Percentiles rank a stretch among this genome's conserved stretches.
Conservation (phyloP, 2,888 invertebrate species). For the Heterodera filipjevi region DNA sequence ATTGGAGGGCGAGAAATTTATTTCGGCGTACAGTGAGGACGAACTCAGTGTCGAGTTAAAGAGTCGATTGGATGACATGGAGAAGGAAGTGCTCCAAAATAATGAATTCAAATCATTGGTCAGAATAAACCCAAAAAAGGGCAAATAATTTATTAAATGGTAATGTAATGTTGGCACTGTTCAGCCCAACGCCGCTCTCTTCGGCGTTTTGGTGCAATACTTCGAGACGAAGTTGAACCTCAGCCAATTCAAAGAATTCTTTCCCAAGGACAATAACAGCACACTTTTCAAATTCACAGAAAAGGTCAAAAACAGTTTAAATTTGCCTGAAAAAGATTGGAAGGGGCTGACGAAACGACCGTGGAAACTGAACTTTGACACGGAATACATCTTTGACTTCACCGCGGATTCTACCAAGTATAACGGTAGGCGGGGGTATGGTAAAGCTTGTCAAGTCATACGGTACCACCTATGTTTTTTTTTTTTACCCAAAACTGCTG, state of each 20-base stretch:
- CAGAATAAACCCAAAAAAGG: neutral
- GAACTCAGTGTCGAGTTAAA: neutral
- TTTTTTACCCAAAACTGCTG: too few species aligned
- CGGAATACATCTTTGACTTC: neutral
- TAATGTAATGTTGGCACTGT: neutral
- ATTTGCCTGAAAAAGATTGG: neutral
- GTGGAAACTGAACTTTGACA: slow-evolving; percentile 3
- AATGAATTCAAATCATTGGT: neutral
- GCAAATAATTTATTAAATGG: neutral
- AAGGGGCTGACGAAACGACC: neutral
- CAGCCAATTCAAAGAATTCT: neutral
- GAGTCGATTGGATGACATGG: neutral
- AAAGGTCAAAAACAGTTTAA: neutral
- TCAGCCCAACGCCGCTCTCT: neutral
- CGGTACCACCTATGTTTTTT: too few species aligned
- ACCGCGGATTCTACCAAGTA: neutral
- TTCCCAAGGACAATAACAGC: neutral
- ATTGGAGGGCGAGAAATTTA: neutral
- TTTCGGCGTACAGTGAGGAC: neutral
- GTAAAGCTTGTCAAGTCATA: too few species aligned
- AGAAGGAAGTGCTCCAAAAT: neutral
- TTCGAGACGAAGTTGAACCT: neutral
- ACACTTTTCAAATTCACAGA: neutral
- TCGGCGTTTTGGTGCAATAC: neutral
- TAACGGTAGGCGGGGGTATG: neutral